Conservation (phyloP, 2,797 vertebrate genomes). For the Sorex maritimensis region DNA sequence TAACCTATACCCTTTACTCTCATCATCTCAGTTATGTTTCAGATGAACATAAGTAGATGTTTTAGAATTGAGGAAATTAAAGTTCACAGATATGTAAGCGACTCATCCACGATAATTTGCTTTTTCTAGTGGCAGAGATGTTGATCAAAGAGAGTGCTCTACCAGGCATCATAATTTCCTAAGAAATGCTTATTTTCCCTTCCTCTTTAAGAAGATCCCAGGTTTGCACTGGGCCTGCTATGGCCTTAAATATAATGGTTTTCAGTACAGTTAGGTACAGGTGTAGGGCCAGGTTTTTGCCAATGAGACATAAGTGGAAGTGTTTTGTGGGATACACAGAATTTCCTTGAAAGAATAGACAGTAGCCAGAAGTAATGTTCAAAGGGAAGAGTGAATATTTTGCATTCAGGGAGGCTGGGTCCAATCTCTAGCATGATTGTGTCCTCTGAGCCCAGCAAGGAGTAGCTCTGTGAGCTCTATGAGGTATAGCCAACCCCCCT, state of each 20-base stretch:
- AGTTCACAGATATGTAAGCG: neutral
- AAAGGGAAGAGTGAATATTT: too few relatives aligned
- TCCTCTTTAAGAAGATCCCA: constrained; percentile 22
- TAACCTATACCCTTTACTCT: neutral
- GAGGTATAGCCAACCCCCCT: too few relatives aligned
- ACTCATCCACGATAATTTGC: constrained; percentile 14
- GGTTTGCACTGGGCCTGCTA: neutral
- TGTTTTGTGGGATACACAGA: neutral
- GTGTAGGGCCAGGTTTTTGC: constrained; percentile 1
- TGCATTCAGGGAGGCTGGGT: too few relatives aligned
- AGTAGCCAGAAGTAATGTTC: too few relatives aligned
- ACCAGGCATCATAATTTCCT: constrained; percentile 3
- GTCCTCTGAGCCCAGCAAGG: too few relatives aligned
- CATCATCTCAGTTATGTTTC: constrained; percentile 7
- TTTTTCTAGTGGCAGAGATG: neutral
- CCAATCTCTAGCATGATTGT: too few relatives aligned
- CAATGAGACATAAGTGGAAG: neutral
- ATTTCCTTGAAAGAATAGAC: neutral
- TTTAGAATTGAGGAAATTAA: constrained; percentile 47
- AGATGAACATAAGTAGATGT: neutral
- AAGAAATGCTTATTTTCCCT: constrained; percentile 1
- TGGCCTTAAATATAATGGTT: neutral
- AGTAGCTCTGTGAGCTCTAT: too few relatives aligned
- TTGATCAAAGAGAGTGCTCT: neutral
- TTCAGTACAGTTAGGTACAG: neutral